Evolutionary conservation across 2,797 vertebrate genomes (phyloP).

Genomic region (Taeniopygia guttata): DNA sequence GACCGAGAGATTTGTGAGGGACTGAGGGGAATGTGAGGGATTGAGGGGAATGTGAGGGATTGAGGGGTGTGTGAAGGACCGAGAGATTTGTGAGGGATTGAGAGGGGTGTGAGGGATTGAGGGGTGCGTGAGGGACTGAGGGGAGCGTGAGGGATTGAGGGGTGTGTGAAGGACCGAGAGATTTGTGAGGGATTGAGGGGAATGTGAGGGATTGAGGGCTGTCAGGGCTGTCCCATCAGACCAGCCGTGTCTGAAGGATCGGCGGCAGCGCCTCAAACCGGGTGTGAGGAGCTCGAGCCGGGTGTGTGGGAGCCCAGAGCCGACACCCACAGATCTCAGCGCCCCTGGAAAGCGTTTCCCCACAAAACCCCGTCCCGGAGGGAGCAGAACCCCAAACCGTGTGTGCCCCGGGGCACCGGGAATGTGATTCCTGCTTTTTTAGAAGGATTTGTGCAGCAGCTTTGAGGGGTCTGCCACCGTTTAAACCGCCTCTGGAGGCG

Average conservation of each 20-base stretch:
- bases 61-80: no score
- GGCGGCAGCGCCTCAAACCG: accelerated
- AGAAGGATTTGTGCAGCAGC: accelerated
- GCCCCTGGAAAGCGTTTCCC: neutral
- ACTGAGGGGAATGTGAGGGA: no score
- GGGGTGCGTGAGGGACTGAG: no score
- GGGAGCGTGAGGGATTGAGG: neutral
- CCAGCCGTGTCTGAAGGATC: accelerated
- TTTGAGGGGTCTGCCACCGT: accelerated
- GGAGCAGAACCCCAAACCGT: neutral
- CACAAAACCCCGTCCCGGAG: neutral
- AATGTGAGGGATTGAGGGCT: neutral
- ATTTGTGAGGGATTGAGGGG: no score
- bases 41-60: no score
- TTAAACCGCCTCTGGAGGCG: accelerated
- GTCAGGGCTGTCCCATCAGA: neutral
- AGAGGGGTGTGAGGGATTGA: no score
- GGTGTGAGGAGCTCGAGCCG: neutral
- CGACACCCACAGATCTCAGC: neutral
- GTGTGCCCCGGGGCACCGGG: neutral
- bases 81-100: neutral
- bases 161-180: no score
- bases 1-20: no score
- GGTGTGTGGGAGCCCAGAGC: neutral
- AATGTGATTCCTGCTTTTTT: accelerated